A percentile compares a stretch with the other conserved stretches of the same genome.
Conservation (phyloP, 64 coral and sea anemone species). For the Orbicella faveolata region DNA sequence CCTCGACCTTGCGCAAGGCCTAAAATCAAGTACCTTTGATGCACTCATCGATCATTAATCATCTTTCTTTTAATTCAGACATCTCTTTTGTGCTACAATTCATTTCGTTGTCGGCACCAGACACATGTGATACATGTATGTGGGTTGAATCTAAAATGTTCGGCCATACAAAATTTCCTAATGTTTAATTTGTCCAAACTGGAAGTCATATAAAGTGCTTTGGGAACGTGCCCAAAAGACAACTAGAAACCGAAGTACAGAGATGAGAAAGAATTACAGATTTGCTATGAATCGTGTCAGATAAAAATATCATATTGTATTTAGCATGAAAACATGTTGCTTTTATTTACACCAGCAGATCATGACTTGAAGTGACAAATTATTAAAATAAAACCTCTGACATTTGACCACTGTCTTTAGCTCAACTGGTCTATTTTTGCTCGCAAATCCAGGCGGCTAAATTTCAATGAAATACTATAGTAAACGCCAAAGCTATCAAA, state of each 20-base stretch:
- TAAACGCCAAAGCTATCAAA: neutral
- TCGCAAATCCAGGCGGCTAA: neutral
- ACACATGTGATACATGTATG: neutral
- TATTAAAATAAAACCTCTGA: neutral
- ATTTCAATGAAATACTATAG: neutral
- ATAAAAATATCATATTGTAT: neutral
- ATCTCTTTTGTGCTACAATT: neutral
- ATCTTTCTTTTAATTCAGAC: neutral
- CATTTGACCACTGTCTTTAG: neutral
- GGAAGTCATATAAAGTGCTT: neutral
- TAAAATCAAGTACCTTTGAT: neutral
- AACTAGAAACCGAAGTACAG: no score
- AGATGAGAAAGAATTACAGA: neutral
- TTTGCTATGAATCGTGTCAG: neutral
- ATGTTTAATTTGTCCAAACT: no score
- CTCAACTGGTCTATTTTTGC: neutral
- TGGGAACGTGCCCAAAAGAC: neutral
- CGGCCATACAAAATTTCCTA: no score
- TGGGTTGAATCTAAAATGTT: neutral
- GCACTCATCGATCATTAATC: neutral
- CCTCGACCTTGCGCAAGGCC: neutral
- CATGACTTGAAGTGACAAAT: neutral
- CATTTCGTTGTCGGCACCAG: neutral
- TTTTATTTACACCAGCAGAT: neutral
- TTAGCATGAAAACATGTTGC: neutral